Conservation (phyloP, 2,113 vertebrate genomes). For the Ceyx cyanopectus region DNA sequence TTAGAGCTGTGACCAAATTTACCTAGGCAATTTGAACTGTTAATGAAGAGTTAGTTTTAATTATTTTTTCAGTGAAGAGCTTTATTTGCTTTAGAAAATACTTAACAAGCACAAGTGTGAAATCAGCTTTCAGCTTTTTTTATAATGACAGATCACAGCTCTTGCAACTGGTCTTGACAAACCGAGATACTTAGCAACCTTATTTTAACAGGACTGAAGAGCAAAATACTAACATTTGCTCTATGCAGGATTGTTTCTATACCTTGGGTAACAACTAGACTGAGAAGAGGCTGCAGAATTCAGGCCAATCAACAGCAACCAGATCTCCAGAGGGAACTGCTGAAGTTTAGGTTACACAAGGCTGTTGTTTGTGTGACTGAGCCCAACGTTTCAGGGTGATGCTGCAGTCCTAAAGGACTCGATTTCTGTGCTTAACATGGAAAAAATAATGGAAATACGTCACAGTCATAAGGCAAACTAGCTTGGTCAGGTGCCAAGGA, state of each 20-base stretch:
- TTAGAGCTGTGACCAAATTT: conserved; percentile 30
- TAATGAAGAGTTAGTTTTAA: conserved; percentile 39
- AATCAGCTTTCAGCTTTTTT: not conserved
- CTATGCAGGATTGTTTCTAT: not conserved
- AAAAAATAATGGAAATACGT: not conserved
- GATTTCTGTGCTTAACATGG: not conserved
- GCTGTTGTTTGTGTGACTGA: not conserved
- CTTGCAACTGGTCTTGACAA: not conserved
- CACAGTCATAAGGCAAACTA: not conserved
- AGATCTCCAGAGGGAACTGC: not conserved
- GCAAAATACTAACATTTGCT: not conserved
- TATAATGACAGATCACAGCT: not conserved
- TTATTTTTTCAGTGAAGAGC: conserved; percentile 8
- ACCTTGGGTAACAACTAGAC: not conserved
- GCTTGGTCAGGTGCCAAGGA: not conserved
- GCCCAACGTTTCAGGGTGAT: not conserved
- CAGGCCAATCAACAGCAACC: not conserved
- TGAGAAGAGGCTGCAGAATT: not conserved
- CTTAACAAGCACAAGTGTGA: conserved; percentile 41
- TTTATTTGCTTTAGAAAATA: conserved; percentile 36
- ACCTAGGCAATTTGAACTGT: conserved; percentile 33
- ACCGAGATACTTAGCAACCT: not conserved
- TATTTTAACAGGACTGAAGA: not conserved
- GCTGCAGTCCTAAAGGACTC: not conserved
- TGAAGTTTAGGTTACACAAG: rapidly evolving